Percentiles rank a stretch among this genome's conserved stretches.
Evolutionary conservation across 1,140 invertebrate species (phyloP).

Genomic region (Platyscapa corneri): DNA sequence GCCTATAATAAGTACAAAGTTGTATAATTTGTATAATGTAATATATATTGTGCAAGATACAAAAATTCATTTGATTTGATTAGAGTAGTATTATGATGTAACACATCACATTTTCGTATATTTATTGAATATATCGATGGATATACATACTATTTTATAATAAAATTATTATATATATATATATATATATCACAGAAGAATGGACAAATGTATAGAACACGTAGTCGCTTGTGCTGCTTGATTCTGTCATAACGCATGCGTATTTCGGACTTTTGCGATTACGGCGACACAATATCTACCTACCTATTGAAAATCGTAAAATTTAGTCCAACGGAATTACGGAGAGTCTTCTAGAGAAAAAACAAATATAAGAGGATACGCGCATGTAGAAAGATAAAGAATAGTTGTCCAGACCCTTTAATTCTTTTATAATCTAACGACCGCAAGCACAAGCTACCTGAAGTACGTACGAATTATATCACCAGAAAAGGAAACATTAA

Average conservation of each 20-base stretch:
- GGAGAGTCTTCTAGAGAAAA: constrained; percentile 54
- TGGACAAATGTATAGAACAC: no score
- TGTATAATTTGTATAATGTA: no score
- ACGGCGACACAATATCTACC: not conserved
- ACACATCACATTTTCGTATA: no score
- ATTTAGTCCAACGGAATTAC: constrained; percentile 67
- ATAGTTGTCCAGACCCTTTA: not conserved
- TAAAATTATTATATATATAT: no score
- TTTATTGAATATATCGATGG: no score
- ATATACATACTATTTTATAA: no score
- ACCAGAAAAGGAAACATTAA: not conserved
- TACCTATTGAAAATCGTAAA: constrained; percentile 60
- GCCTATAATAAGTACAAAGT: no score
- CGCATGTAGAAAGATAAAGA: not conserved
- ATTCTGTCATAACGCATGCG: constrained; percentile 67
- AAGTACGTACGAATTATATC: not conserved
- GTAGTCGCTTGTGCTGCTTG: no score
- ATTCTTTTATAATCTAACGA: constrained; percentile 1
- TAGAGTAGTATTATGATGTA: no score
- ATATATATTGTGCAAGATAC: no score
- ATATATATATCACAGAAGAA: no score
- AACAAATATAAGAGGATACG: not conserved
- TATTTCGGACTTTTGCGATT: constrained; percentile 52
- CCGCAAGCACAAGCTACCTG: not conserved
- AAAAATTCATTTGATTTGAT: no score